Percentiles rank a stretch among this genome's conserved stretches.
Conservation (phyloP, 2,113 vertebrate genomes). For the Ophiodon elongatus region DNA sequence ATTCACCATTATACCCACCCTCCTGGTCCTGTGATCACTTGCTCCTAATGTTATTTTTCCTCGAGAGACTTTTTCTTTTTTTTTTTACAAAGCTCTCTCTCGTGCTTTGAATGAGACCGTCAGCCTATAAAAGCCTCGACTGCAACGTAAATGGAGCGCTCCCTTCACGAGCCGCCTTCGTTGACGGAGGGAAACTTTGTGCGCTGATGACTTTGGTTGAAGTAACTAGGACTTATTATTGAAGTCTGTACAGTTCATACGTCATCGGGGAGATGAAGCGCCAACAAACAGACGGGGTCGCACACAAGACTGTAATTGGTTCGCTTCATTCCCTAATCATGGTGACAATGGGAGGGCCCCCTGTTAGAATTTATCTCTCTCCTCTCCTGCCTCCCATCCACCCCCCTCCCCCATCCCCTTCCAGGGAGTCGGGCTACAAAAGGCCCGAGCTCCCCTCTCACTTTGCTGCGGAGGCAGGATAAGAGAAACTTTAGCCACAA, state of each 20-base stretch:
- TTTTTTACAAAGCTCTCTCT: conserved; percentile 25
- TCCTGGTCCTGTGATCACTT: conserved; percentile 19
- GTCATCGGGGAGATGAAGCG: conserved; percentile 47
- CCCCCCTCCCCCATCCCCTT: conserved; percentile 19
- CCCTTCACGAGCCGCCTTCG: not conserved
- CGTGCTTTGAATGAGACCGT: conserved; percentile 30
- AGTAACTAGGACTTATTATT: conserved; percentile 25
- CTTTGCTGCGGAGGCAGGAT: conserved; percentile 60
- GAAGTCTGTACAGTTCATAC: not conserved
- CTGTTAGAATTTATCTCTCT: conserved; percentile 58
- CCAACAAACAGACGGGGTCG: conserved; percentile 28
- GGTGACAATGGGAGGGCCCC: conserved; percentile 60
- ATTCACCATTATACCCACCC: conserved; percentile 17
- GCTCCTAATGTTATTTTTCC: conserved; percentile 21
- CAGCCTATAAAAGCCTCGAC: conserved; percentile 36
- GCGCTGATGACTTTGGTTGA: conserved; percentile 40
- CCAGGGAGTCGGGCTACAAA: conserved; percentile 47
- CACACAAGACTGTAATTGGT: conserved; percentile 56
- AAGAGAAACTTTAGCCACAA: conserved; percentile 61
- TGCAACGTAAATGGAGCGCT: conserved; percentile 37
- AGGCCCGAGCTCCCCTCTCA: conserved; percentile 34
- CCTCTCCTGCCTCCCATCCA: conserved; percentile 40
- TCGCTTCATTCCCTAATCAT: conserved; percentile 58
- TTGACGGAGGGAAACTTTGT: conserved; percentile 9
- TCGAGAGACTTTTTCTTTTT: not conserved